Conservation (phyloP, 1,140 invertebrate species). For the Pissodes strobi region DNA sequence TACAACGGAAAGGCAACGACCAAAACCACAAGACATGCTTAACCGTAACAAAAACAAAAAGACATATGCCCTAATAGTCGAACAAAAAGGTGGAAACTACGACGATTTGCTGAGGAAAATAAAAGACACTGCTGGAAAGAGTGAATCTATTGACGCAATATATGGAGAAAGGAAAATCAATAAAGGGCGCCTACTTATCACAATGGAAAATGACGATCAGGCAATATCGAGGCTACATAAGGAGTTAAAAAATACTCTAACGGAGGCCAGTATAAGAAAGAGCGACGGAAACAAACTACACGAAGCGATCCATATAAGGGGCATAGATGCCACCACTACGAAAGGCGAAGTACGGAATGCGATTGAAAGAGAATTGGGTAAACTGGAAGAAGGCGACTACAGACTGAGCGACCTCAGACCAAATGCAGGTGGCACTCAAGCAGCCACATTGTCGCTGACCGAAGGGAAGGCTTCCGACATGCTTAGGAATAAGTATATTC, state of each 20-base stretch:
- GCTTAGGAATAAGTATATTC: background rate
- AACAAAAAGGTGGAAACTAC: background rate
- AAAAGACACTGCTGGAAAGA: background rate
- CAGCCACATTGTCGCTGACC: conserved; percentile 1
- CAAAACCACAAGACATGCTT: background rate
- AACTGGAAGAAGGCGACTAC: background rate
- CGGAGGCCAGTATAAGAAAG: background rate
- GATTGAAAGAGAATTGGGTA: background rate
- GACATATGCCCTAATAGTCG: background rate
- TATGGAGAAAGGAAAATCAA: conserved; percentile 8
- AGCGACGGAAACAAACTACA: too few species aligned
- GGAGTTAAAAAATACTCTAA: conserved; percentile 8
- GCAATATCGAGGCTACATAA: too few species aligned
- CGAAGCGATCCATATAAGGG: conserved; percentile 9
- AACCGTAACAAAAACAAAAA: background rate
- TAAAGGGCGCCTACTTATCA: conserved; percentile 26
- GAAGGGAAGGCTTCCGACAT: background rate
- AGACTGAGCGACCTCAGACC: conserved; percentile 15
- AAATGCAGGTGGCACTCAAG: background rate
- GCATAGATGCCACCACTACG: background rate
- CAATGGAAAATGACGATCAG: conserved; percentile 3
- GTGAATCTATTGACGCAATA: background rate
- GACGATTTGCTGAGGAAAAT: background rate
- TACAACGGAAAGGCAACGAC: background rate
- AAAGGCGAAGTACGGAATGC: conserved; percentile 5